phyloP scores from a whole-genome alignment of 2,888 invertebrate species.

The Mythimna vitellina region DNA sequence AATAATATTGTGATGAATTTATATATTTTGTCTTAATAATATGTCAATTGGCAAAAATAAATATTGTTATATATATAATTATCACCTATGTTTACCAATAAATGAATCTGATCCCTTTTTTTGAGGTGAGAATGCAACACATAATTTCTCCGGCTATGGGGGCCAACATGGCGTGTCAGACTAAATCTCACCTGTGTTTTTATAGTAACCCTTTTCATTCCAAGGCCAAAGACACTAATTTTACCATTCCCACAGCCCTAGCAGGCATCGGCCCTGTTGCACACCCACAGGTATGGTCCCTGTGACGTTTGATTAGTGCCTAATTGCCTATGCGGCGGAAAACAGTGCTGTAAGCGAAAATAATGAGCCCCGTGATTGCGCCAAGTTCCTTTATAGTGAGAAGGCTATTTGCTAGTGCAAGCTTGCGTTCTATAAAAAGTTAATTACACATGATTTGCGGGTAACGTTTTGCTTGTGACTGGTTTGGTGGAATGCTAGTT shows the following conservation, averaged over 20 bases:
- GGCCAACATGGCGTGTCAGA: neutral
- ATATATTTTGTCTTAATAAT: no score
- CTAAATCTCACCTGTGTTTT: no score
- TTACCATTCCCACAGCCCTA: no score
- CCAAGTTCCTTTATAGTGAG: constrained; percentile 5
- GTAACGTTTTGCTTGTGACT: constrained; percentile 4
- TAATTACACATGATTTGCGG: constrained; percentile 31
- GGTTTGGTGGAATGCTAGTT: neutral
- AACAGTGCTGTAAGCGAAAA: neutral
- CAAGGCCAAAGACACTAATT: no score
- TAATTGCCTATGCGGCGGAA: neutral
- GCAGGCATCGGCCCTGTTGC: no score
- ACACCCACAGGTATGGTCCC: neutral
- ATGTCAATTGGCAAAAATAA: no score
- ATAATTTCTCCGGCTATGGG: neutral
- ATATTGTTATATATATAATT: no score
- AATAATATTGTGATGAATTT: no score
- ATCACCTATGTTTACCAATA: no score
- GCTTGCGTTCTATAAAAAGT: constrained; percentile 14
- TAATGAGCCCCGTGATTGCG: constrained; percentile 6
- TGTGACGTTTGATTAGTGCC: neutral
- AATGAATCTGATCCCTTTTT: no score
- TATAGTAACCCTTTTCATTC: no score
- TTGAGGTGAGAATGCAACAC: no score
- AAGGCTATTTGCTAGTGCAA: neutral